These are phyloP conservation scores for Nemapogon koenigi DNA, from an alignment of 2,888 invertebrate species.

Conservation along the genomic window DNA sequence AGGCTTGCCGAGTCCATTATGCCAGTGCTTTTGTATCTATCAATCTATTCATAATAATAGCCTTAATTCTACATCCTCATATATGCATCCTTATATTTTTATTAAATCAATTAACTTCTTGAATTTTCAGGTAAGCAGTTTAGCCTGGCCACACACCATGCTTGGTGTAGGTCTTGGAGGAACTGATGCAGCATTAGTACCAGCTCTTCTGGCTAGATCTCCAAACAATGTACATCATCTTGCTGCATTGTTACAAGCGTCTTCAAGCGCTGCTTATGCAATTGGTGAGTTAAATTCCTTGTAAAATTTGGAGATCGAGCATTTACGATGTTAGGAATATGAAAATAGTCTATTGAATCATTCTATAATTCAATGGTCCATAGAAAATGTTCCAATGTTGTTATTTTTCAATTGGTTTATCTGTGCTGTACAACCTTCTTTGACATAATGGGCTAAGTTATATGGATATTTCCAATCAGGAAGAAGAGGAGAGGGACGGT, in stretches of 20 bases:
- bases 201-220: conserved; percentile 25
- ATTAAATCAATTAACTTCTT: neutral
- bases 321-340: neutral
- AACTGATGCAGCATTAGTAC: conserved; percentile 51
- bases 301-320: neutral
- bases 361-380: neutral
- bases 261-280: conserved; percentile 41
- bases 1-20: too few relatives aligned
- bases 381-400: too few relatives aligned
- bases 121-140: conserved; percentile 24
- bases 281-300: conserved; percentile 22
- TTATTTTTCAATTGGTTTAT: too few relatives aligned
- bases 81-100: neutral
- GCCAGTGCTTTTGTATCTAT: too few relatives aligned
- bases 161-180: conserved; percentile 42
- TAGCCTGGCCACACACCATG: conserved; percentile 39
- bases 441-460: too few relatives aligned
- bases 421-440: too few relatives aligned
- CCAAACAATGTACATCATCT: conserved; percentile 26
- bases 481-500: too few relatives aligned
- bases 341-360: neutral
- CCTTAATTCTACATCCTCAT: too few relatives aligned
- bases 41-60: too few relatives aligned
- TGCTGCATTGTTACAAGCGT: conserved; percentile 45
- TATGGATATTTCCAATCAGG: too few relatives aligned